Evolutionary conservation across 2,888 invertebrate species (phyloP).

Genomic region (Steinernema scapterisci): DNA sequence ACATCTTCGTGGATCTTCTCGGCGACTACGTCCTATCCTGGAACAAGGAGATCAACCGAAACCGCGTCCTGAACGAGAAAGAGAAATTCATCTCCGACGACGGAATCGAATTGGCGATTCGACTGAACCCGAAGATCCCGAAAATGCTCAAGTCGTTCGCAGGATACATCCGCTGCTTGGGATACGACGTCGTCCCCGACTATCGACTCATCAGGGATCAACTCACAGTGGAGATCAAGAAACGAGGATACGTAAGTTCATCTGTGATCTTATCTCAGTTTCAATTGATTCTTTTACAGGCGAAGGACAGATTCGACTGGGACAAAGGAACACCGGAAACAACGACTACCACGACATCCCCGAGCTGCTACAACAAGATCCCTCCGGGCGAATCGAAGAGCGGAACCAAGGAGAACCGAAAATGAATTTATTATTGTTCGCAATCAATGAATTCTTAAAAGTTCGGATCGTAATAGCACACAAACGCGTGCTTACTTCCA

Average conservation of each 20-base stretch:
- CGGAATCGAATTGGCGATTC: background rate
- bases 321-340: too few species aligned
- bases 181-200: background rate
- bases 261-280: too few species aligned
- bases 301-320: too few species aligned
- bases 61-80: background rate
- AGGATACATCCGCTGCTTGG: background rate
- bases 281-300: too few species aligned
- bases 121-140: background rate
- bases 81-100: background rate
- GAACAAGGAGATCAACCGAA: background rate
- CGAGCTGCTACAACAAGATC: too few species aligned
- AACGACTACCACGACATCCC: too few species aligned
- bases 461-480: too few species aligned
- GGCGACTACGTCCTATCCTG: background rate
- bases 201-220: background rate
- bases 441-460: too few species aligned
- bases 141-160: background rate
- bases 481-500: too few species aligned
- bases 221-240: background rate
- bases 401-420: too few species aligned
- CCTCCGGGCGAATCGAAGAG: too few species aligned
- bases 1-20: background rate
- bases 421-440: too few species aligned
- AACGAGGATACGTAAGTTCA: background rate